A percentile compares a stretch with the other conserved stretches of the same genome.
Evolutionary conservation across 2,797 vertebrate species (phyloP).

Genomic region (Rhadinocentrus ornatus): DNA sequence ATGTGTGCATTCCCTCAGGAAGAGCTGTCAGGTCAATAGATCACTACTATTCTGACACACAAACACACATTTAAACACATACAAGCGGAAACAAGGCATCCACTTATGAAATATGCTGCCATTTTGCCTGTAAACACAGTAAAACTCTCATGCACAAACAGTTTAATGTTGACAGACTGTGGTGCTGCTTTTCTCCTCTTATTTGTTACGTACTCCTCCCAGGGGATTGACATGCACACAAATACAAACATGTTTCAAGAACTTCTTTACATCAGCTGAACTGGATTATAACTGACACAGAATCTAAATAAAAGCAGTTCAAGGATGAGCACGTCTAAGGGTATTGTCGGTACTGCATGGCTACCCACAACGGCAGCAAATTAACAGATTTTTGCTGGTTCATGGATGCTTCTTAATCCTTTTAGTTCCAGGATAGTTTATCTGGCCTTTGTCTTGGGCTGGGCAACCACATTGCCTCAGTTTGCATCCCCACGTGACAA

Average conservation of each 20-base stretch:
- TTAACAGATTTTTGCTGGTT: constrained; percentile 31
- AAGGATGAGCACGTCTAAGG: constrained; percentile 37
- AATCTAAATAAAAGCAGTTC: constrained; percentile 53
- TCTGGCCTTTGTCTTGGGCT: constrained; percentile 46
- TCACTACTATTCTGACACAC: constrained; percentile 72
- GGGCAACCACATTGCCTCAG: constrained; percentile 49
- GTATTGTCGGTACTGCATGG: constrained; percentile 7
- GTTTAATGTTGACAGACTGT: constrained; percentile 62
- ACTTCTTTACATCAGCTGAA: constrained; percentile 38
- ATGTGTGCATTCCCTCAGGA: constrained; percentile 79
- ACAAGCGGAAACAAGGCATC: constrained; percentile 46
- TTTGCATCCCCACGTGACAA: constrained; percentile 57
- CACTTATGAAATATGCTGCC: constrained; percentile 54
- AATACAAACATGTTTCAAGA: constrained; percentile 45
- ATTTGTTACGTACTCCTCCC: constrained; percentile 54
- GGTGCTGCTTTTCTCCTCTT: constrained; percentile 43
- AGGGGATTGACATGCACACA: constrained; percentile 41
- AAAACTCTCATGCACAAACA: constrained; percentile 54
- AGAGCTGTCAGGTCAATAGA: constrained; percentile 83
- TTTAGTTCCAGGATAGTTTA: constrained; percentile 63
- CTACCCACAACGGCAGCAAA: constrained; percentile 25
- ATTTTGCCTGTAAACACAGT: constrained; percentile 49
- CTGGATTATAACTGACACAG: constrained; percentile 48
- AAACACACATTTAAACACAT: constrained; percentile 37
- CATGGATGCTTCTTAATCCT: constrained; percentile 58